These are phyloP conservation scores for Clarias magur DNA, from an alignment of 2,113 vertebrate genomes.

Conservation along the genomic window DNA sequence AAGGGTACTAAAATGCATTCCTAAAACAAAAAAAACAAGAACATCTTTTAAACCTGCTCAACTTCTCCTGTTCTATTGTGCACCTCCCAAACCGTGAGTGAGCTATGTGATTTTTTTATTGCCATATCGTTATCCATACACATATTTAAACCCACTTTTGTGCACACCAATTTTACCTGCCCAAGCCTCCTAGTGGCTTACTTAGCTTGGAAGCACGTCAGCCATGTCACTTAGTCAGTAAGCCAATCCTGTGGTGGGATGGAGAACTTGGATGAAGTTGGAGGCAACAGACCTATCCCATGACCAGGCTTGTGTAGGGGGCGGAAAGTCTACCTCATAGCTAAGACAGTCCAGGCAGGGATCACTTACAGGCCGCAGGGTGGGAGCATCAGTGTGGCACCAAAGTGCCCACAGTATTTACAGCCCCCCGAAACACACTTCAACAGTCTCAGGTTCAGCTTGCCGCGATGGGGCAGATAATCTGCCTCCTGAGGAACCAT, in stretches of 20 bases:
- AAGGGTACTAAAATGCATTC: conserved; percentile 49
- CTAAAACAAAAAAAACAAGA: conserved; percentile 22
- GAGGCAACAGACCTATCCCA: conserved; percentile 49
- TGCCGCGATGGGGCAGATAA: conserved; percentile 55
- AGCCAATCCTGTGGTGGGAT: conserved; percentile 48
- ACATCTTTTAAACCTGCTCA: conserved; percentile 23
- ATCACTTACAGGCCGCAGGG: conserved; percentile 56
- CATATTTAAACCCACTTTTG: conserved; percentile 16
- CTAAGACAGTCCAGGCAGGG: conserved; percentile 54
- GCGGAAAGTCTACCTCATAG: conserved; percentile 49
- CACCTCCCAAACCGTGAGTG: conserved; percentile 24
- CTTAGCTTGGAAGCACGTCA: conserved; percentile 16
- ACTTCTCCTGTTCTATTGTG: conserved; percentile 7
- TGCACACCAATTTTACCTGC: conserved; percentile 35
- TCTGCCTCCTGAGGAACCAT: conserved; percentile 57
- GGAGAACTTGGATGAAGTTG: conserved; percentile 44
- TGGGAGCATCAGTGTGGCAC: conserved; percentile 53
- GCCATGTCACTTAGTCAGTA: conserved; percentile 48
- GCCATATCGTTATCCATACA: neutral
- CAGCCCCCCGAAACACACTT: conserved; percentile 54
- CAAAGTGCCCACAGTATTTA: conserved; percentile 53
- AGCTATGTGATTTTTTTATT: conserved; percentile 24
- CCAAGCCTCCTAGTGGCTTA: conserved; percentile 27
- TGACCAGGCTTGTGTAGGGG: conserved; percentile 42
- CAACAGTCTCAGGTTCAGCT: conserved; percentile 57